phyloP scores from a whole-genome alignment of 1,140 invertebrate genomes.

The Spodoptera litura region DNA sequence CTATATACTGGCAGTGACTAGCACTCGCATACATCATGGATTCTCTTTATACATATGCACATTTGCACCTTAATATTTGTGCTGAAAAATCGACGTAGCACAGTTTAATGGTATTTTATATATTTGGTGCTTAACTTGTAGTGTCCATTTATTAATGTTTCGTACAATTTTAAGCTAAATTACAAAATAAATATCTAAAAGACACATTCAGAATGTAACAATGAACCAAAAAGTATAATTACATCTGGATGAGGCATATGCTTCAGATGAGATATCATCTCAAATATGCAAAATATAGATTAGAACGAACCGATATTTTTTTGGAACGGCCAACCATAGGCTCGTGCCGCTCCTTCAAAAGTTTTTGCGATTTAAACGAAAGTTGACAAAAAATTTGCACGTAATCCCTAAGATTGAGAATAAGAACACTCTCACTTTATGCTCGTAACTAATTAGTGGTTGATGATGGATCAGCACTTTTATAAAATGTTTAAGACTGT shows the following conservation, averaged over 20 bases:
- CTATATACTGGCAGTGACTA: background rate
- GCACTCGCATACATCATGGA: background rate
- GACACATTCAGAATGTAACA: no score
- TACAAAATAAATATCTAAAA: no score
- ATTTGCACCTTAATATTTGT: background rate
- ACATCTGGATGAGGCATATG: no score
- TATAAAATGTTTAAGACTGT: background rate
- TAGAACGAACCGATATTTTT: background rate
- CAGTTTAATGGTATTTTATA: no score
- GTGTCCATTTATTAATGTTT: no score
- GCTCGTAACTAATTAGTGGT: background rate
- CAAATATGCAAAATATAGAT: no score
- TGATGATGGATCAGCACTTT: background rate
- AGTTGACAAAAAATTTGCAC: background rate
- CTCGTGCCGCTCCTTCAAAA: constrained; percentile 22
- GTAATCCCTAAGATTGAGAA: constrained; percentile 3
- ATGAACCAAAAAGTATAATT: no score
- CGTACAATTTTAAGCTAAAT: no score
- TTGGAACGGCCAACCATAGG: background rate
- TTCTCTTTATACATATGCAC: background rate
- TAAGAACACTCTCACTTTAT: constrained; percentile 28
- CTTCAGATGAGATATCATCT: no score
- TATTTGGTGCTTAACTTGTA: no score
- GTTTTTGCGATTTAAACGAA: constrained; percentile 9
- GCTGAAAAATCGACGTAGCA: no score